phyloP scores from a whole-genome alignment of 1,140 invertebrate genomes.

The Lordiphosa clarofinis region DNA sequence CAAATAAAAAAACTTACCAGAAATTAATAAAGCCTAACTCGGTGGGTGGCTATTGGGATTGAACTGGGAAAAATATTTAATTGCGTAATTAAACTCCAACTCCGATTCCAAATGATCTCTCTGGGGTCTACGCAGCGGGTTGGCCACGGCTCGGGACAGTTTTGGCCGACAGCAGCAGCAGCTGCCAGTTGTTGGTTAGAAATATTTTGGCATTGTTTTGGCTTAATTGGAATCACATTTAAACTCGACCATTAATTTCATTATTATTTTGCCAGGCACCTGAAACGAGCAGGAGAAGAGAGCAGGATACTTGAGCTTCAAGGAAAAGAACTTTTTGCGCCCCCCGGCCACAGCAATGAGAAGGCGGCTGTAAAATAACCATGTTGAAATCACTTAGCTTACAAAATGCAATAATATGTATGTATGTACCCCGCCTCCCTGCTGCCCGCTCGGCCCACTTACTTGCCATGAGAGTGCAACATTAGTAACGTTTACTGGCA shows the following conservation, averaged over 20 bases:
- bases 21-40: conserved; percentile 22
- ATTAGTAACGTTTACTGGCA: conserved; percentile 59
- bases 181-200: conserved; percentile 3
- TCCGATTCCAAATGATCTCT: conserved; percentile 11
- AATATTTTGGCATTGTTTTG: conserved; percentile 8
- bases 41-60: background rate
- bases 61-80: conserved; percentile 29
- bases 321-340: conserved; percentile 11
- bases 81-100: conserved; percentile 36
- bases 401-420: conserved; percentile 59
- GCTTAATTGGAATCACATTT: conserved; percentile 25
- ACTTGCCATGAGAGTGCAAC: conserved; percentile 33
- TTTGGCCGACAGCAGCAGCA: no score
- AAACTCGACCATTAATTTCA: conserved; percentile 14
- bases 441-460: conserved; percentile 2
- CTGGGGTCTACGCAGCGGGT: conserved; percentile 9
- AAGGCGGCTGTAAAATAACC: conserved; percentile 48
- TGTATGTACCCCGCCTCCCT: conserved; percentile 16
- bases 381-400: conserved; percentile 63
- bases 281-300: no score
- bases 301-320: background rate
- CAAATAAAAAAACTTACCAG: conserved; percentile 33
- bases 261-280: background rate
- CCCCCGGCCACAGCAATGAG: conserved; percentile 35
- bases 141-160: no score